Base-by-base conservation (phyloP, 2,888 invertebrate genomes). In the Tipula lateralis region DNA sequence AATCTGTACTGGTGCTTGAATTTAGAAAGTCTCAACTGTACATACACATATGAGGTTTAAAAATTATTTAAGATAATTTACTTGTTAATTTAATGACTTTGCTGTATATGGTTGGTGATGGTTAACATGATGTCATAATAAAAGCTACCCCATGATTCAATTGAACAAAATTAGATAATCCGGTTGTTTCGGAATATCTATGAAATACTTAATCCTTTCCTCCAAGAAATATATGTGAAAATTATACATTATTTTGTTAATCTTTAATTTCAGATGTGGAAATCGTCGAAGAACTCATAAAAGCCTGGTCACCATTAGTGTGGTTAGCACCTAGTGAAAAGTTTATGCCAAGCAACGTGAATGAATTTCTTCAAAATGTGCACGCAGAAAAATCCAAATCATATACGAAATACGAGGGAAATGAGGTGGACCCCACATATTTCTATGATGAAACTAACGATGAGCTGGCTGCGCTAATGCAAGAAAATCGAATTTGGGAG, bases 261-360 rank as follows among this genome's bases (percentile, higher is more conserved):
- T 32, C 32, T 32, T 4, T 36, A n/a, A 66, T 66, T 24, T 19
- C 24, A 66, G 66, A 66, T 66, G 24, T 66, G 19, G 4, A 66
- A 66, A 66, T 66, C 24, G 13, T 66, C 66, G 66, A 66, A 24
- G 24, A 89, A 84, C 88, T 93, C 85, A 91, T 93, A 82, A 91
- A 89, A 85, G 90, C 91, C 88, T 94, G 94, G 94, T 92, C 94
- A 0, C 94, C 94, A 3, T 87, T 94, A 83, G 91, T 94, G 29
- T 93, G 93, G 93, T 89, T 94, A 84, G 93, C 93, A 84, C 93
- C 93, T 0, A 92, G 92, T 85, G 94, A 94, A 89, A 91, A 91
- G 88, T 94, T 92, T 88, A 90, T 93, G 89, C 94, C 94, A 0
- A 89, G 92, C 84, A 92, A 91, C 84, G 93, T 93, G 1, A 91